Base-by-base conservation (phyloP, 1,140 invertebrate species). In the Neodiprion fabricii region DNA sequence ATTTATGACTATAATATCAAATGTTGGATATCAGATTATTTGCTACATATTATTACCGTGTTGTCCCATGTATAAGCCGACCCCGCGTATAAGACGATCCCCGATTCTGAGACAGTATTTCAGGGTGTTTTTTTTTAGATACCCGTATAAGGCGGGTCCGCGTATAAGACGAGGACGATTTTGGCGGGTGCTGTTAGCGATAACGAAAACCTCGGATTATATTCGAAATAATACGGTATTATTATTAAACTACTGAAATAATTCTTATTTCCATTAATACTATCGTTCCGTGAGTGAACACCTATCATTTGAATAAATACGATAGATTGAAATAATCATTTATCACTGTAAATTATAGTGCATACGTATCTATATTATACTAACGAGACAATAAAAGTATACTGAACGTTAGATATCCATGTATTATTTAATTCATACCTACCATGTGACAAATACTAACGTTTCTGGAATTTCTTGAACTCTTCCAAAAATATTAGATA, bases 361-460 rank as follows among this genome's bases (percentile, higher is more conserved):
- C 48, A 50, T 53, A 48, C 70, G 53, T 61, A 61, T 61, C n/a
- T 61, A 61, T 61, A 71, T 71, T 71, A 71, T 71, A 71, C 70
- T 71, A 71, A 47, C 70, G 47, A 71, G 70, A 71, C 70, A 71
- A 71, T 71, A 71, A 71, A 71, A 71, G 12, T 70, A 71, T 71
- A 71, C 48, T 71, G 70, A 71, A 48, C 21, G 70, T 71, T 71
- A 23, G 48, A 10, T n/a, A 40, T 69, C 7, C 23, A 21, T 69
- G 67, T 9, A 14, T 61, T 9, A 61, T 17, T 61, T 17, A 61
- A 40, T 40, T 40, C 28, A 40, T 40, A 40, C 28, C 28, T 40
- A 5, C 28, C 1, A 40, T 40, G 28, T 40, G 28, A 40, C 2
- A 40, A 40, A 40, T 40, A 5, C 28, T 40, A 40, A 40, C 28